Base-by-base conservation (phyloP, 1,140 invertebrate genomes). In the Drosophila repleta region DNA sequence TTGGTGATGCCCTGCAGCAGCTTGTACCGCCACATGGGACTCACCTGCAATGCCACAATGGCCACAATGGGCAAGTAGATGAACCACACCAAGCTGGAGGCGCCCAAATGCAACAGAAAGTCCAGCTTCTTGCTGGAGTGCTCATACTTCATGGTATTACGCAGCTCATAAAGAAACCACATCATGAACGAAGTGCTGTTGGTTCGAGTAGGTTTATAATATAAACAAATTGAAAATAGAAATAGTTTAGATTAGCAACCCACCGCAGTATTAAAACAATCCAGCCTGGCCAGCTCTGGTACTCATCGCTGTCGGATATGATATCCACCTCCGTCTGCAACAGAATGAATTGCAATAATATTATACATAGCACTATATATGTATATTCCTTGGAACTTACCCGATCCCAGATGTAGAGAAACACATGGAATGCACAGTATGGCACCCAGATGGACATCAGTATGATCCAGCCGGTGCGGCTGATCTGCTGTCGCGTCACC, bases 11-110 rank as follows among this genome's bases (percentile, higher is more conserved):
- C 98, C 78, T 98, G 93, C 64, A 99, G 93, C 79, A 99, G 94
- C 93, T 99, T 99, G 92, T 96, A 97, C 92, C 98, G 95, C 98
- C 98, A 99, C 67, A 99, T 92, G 46, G 97, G 95, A 67, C 97
- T 98, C 45, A 99, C 95, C 93, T 98, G 97, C 60, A 98, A 93
- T 29, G 97, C 97, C 76, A 99, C 97, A 49, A 99, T 94, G 46
- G 97, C 98, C 74, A 99, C 95, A 41, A 99, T 96, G 7, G 98
- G 98, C 71, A 99, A 93, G 92, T 99, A 99, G 74, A 99, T 97
- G 88, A 99, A 99, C 98, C 98, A 99, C 15, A 99, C 98, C 37
- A 99, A 93, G 75, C 97, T 98, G 20, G 97, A 98, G 37, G 98
- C 98, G 48, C 98, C 98, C 92, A 99, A 98, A 92, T 99, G 98